Evolutionary conservation across 2,797 vertebrate species (phyloP).

Genomic region (Microchirus variegatus): DNA sequence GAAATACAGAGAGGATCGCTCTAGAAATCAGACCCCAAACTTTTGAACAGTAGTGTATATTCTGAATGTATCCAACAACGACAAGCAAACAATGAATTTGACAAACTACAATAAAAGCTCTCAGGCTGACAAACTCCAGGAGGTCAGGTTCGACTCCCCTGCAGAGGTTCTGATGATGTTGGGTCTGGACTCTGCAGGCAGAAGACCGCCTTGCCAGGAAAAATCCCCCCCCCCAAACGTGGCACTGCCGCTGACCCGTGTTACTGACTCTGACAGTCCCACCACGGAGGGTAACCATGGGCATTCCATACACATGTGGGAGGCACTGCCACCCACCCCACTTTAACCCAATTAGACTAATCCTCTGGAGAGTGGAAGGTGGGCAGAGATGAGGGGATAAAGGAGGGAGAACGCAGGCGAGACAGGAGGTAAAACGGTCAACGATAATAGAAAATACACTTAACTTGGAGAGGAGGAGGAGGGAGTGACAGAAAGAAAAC

Average conservation of each 20-base stretch:
- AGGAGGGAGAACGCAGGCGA: slow-evolving; percentile 34
- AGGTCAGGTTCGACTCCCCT: slow-evolving; percentile 59
- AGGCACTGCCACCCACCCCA: slow-evolving; percentile 81
- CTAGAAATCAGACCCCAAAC: no score
- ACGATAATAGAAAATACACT: slow-evolving; percentile 24
- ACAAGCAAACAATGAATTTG: no score
- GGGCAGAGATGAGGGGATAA: slow-evolving; percentile 48
- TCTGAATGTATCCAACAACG: no score
- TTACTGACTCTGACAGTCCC: slow-evolving; percentile 83
- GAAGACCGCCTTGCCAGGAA: slow-evolving; percentile 66
- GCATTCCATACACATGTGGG: slow-evolving; percentile 82
- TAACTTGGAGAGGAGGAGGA: slow-evolving; percentile 14
- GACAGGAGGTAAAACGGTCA: slow-evolving; percentile 40
- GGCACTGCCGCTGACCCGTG: slow-evolving; percentile 78
- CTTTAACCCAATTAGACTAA: slow-evolving; percentile 84
- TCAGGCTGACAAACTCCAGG: slow-evolving; percentile 40
- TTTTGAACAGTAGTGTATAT: no score
- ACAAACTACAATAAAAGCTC: slow-evolving; percentile 29
- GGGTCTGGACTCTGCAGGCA: slow-evolving; percentile 62
- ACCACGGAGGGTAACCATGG: slow-evolving; percentile 72
- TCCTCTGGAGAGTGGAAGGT: slow-evolving; percentile 71
- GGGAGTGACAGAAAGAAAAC: neutral
- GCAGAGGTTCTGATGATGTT: slow-evolving; percentile 70
- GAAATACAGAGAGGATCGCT: neutral
- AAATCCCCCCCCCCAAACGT: slow-evolving; percentile 72